Base-by-base conservation (phyloP, 2,888 invertebrate species). In the Graphium colonna region DNA sequence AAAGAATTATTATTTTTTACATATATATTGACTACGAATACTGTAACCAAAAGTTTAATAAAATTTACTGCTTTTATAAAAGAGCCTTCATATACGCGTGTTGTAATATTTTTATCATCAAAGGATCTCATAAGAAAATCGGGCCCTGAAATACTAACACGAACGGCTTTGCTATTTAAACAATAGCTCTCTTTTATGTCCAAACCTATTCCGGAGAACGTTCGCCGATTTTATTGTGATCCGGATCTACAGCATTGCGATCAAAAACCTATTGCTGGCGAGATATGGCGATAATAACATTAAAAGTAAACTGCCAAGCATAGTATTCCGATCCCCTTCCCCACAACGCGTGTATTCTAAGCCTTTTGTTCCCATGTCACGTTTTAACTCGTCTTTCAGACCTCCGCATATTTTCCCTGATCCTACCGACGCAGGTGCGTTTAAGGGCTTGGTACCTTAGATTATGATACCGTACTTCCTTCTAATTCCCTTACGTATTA, bases 261-360 rank as follows among this genome's bases (percentile, higher is more conserved):
- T 42, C 49, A 33, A 42, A 50, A 42, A 33, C 33, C 42, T 36
- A 50, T 42, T 12, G 13, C 42, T 12, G 5, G 12, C 1, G 40
- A 50, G 15, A 50, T 50, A 50, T 42, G 15, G 17, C 21, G 41
- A 41, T 50, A 49, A 49, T 49, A 50, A 49, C 31, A 49, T 33
- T 49, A 49, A 49, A 49, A 40, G 1, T 36, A 16, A 48, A 41
- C 17, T 17, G 33, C 17, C 0, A 15, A 15, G 48, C n/a, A n/a
- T 7, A 5, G 8, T n/a, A 33, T 2, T n/a, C 36, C 31, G 31
- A 10, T 9, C 13, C 36, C 36, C 36, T 12, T 15, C 28, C n/a
- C 17, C 40, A n/a, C n/a, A 13, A 7, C 28, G 9, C 21, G 48
- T 26, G 47, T 16, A n/a, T n/a, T 2, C 48, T 40, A 40, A 48